Conservation (phyloP, 23 tunicate species). For the Halocynthia aurantium region DNA sequence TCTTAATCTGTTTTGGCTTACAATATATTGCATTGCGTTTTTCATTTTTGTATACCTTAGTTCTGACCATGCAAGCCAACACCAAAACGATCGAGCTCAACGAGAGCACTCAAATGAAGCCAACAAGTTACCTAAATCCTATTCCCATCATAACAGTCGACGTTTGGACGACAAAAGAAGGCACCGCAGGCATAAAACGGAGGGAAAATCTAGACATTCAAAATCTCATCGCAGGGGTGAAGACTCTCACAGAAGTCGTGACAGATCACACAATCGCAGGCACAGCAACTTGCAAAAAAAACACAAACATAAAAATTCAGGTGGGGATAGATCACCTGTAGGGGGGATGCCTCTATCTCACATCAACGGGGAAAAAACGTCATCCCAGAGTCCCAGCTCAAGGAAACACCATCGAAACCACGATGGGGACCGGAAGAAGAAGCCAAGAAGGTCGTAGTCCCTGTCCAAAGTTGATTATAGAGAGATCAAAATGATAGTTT, state of each 20-base stretch:
- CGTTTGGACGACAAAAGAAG: not conserved
- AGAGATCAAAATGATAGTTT: too few relatives aligned
- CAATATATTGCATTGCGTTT: too few relatives aligned
- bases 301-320: conserved; percentile 13
- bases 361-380: conserved; percentile 6
- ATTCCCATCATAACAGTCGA: conserved; percentile 22
- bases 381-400: conserved; percentile 3
- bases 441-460: not conserved
- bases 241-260: not conserved
- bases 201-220: conserved; percentile 9
- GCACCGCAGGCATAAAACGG: not conserved
- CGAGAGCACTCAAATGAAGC: too few relatives aligned
- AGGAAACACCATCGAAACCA: conserved; percentile 12
- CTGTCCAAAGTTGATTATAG: not conserved
- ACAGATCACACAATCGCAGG: conserved; percentile 3
- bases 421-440: conserved; percentile 3
- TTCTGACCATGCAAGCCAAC: too few relatives aligned
- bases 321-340: conserved; percentile 7
- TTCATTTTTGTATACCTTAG: too few relatives aligned
- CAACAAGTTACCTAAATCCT: conserved; percentile 15
- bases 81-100: too few relatives aligned
- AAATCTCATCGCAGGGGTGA: conserved; percentile 5
- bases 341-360: not conserved
- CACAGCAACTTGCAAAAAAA: conserved; percentile 1
- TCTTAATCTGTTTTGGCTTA: too few relatives aligned